Base-by-base conservation (phyloP, 1,140 invertebrate species). In the Geopemphigus sp. region DNA sequence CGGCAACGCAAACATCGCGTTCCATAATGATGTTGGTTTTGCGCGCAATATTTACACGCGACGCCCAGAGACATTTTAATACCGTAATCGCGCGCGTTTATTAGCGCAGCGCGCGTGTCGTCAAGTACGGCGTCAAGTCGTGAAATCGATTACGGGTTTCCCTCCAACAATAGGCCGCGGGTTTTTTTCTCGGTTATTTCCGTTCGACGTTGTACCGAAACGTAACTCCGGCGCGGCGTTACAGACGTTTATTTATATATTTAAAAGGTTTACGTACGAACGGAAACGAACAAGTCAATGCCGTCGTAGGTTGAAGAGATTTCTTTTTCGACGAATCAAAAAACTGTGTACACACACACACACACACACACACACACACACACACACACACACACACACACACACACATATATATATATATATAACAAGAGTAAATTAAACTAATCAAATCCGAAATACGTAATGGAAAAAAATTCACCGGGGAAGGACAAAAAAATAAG, bases 361-460 rank as follows among this genome's bases (percentile, higher is more conserved):
- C n/a, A n/a, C n/a, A n/a, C n/a, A n/a, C n/a, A n/a, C n/a, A n/a
- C n/a, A n/a, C n/a, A n/a, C n/a, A n/a, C n/a, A n/a, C n/a, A n/a
- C n/a, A n/a, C n/a, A n/a, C n/a, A n/a, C n/a, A n/a, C n/a, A n/a
- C n/a, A n/a, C n/a, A n/a, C n/a, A n/a, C n/a, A n/a, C n/a, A n/a
- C n/a, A n/a, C n/a, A n/a, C n/a, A 24, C 26, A 56, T 14, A 50
- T 50, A 50, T 50, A 39, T 50, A 50, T 50, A 50, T 54, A 19
- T 0, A 19, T n/a, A 24, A 5, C 1, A 29, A 29, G 17, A 54
- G 26, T 72, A 72, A 72, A 72, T 72, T 72, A 72, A 72, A 54
- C 68, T 72, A 72, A 72, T 72, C 68, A 72, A 72, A 72, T 72
- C 68, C 17, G 11, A 72, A 72, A 54, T 72, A 50, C 74, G 74